These are phyloP conservation scores for Papilio xuthus DNA, from an alignment of 1,140 invertebrate species.

Conservation along the genomic window DNA sequence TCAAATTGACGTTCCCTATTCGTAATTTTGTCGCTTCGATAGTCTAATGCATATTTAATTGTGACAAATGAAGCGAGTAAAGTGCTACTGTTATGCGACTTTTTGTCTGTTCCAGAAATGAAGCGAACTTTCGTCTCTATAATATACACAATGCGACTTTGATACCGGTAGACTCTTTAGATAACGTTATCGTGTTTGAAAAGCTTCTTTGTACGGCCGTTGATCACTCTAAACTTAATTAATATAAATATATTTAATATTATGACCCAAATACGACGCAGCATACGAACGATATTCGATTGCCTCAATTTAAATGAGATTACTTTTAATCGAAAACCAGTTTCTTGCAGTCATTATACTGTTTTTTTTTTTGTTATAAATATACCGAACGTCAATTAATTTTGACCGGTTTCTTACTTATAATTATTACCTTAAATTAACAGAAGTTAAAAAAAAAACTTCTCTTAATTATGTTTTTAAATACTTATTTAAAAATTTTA, in stretches of 20 bases:
- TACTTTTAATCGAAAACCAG: constrained; percentile 14
- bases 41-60: constrained; percentile 15
- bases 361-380: constrained; percentile 7
- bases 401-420: not conserved
- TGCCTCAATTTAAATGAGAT: constrained; percentile 22
- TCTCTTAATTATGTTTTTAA: too few species aligned
- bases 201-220: not conserved
- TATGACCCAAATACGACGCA: constrained; percentile 20
- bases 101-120: constrained; percentile 17
- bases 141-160: constrained; percentile 17
- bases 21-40: not conserved
- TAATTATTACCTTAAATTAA: not conserved
- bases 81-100: not conserved
- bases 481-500: too few species aligned
- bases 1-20: not conserved
- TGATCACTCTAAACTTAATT: not conserved
- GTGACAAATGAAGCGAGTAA: not conserved
- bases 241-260: not conserved
- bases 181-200: constrained; percentile 25
- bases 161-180: constrained; percentile 1
- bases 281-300: constrained; percentile 15
- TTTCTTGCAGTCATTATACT: not conserved
- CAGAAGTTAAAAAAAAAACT: too few species aligned
- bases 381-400: not conserved
- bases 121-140: constrained; percentile 11